These are phyloP conservation scores for Stichopus chloronotus DNA, from an alignment of 35 echinoderm and acorn worm species.

Conservation along the genomic window DNA sequence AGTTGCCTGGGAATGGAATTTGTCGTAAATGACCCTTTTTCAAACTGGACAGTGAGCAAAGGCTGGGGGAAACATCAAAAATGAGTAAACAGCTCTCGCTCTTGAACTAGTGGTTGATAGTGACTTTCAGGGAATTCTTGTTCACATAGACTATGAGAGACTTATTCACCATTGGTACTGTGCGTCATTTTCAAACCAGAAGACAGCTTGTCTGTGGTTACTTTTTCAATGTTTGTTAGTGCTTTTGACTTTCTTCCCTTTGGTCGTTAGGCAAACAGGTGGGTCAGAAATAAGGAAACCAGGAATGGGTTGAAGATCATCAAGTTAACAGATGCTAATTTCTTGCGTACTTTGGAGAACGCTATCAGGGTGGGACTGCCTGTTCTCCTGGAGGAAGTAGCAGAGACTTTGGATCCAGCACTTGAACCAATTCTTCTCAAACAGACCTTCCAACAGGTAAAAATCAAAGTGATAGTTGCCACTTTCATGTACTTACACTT, in stretches of 20 bases:
- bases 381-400: slow-evolving; percentile 93
- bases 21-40: too few relatives aligned
- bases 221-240: neutral
- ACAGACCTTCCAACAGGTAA: slow-evolving; percentile 94
- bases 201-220: too few relatives aligned
- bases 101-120: too few relatives aligned
- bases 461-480: neutral
- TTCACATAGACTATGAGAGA: too few relatives aligned
- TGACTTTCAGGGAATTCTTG: too few relatives aligned
- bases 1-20: too few relatives aligned
- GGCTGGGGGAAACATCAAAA: too few relatives aligned
- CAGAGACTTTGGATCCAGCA: slow-evolving; percentile 90
- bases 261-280: slow-evolving; percentile 80
- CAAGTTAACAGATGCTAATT: slow-evolving; percentile 92
- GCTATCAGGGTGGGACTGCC: slow-evolving; percentile 90
- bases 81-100: too few relatives aligned
- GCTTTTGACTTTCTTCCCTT: neutral
- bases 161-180: too few relatives aligned
- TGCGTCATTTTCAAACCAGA: too few relatives aligned
- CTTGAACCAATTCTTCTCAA: slow-evolving; percentile 98
- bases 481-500: neutral
- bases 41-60: too few relatives aligned
- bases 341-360: slow-evolving; percentile 92
- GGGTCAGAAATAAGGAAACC: slow-evolving; percentile 92
- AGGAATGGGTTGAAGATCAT: slow-evolving; percentile 95